A percentile compares a stretch with the other conserved stretches of the same genome.
Evolutionary conservation across 2,797 vertebrate species (phyloP).

Genomic region (Helostoma temminkii): DNA sequence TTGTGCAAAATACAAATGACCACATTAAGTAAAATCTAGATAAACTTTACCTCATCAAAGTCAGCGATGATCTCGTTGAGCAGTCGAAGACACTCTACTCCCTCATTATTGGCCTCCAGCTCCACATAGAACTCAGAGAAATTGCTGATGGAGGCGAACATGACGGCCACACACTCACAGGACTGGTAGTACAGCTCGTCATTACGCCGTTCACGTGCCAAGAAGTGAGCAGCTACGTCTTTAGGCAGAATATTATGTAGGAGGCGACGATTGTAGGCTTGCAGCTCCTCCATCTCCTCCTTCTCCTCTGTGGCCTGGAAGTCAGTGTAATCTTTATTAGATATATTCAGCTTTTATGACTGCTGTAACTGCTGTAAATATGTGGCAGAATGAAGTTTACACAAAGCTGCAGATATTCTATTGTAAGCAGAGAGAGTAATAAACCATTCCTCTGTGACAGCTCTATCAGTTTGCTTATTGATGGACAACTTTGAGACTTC

Average conservation of each 20-base stretch:
- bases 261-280: constrained; percentile 95
- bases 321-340: constrained; percentile 27
- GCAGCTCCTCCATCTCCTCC: constrained; percentile 97
- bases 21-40: neutral
- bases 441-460: neutral
- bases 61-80: constrained; percentile 98
- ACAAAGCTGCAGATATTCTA: neutral
- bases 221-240: constrained; percentile 94
- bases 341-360: neutral
- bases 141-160: constrained; percentile 98
- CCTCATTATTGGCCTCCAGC: constrained; percentile 97
- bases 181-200: constrained; percentile 98
- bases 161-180: constrained; percentile 95
- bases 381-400: neutral
- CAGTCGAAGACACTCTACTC: constrained; percentile 93
- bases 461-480: neutral
- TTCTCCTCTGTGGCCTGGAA: constrained; percentile 94
- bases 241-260: constrained; percentile 97
- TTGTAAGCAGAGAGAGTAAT: neutral
- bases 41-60: constrained; percentile 90
- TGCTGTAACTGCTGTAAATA: neutral
- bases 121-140: constrained; percentile 98
- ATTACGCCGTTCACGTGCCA: constrained; percentile 91
- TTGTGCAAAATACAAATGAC: neutral
- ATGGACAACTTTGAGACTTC: constrained; percentile 1